These are phyloP conservation scores for Acanthococcus lagerstroemiae DNA, from an alignment of 2,888 invertebrate species.

Conservation along the genomic window DNA sequence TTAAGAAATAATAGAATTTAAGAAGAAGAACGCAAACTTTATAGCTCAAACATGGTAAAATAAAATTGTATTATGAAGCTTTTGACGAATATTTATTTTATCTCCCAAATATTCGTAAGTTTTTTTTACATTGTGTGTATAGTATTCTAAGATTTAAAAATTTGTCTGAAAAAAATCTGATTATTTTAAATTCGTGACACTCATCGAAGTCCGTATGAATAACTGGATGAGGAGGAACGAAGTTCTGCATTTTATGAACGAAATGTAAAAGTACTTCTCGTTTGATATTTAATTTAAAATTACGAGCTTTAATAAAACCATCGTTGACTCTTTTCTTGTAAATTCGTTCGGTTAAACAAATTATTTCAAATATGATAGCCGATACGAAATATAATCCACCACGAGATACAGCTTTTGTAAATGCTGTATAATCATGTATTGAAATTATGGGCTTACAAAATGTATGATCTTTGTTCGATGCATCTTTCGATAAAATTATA, in stretches of 20 bases:
- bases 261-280: neutral
- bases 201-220: neutral
- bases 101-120: neutral
- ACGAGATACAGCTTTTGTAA: neutral
- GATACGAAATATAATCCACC: neutral
- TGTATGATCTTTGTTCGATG: neutral
- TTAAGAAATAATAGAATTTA: too few species aligned
- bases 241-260: neutral
- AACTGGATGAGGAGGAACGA: neutral
- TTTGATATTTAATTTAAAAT: neutral
- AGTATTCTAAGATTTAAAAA: neutral
- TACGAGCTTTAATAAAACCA: neutral
- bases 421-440: neutral
- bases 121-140: neutral
- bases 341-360: neutral
- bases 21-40: too few species aligned
- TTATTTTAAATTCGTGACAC: neutral
- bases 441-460: neutral
- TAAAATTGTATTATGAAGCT: neutral
- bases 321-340: neutral
- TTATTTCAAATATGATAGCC: neutral
- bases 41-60: conserved; percentile 5
- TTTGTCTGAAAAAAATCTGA: neutral
- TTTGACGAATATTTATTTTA: neutral
- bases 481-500: neutral